Evolutionary conservation across 2,888 invertebrate genomes (phyloP), one percentile per base, ranked within the genome.

Genomic region (Onthophagus sagittarius): DNA sequence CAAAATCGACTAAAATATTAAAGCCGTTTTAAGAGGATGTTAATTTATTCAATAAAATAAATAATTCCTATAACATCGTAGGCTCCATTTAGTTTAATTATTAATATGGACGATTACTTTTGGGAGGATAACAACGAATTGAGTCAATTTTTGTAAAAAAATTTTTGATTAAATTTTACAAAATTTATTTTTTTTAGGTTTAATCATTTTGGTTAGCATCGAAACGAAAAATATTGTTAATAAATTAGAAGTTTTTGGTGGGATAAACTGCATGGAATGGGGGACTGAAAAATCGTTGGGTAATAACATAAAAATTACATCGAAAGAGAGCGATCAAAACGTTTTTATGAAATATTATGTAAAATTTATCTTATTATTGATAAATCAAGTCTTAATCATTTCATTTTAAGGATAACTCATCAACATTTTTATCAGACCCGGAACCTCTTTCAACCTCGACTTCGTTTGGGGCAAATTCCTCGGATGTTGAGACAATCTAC

Each of bases 141-240:
- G n/a, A n/a, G n/a, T n/a, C n/a, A n/a, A n/a, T n/a, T n/a, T n/a
- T n/a, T n/a, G n/a, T n/a, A n/a, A n/a, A n/a, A n/a, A n/a, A n/a
- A n/a, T n/a, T n/a, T n/a, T n/a, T 23, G 13, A 62, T n/a, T 1
- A 63, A 15, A 71, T 62, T 70, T 72, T 13, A 71, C 73, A 23
- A 2, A 23, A 23, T 23, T 23, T 23, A 1, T 75, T 70, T 71
- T 64, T 82, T 83, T 39, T 87, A 86, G 94, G 93, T 9, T 88
- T 88, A 80, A 88, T 95, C 0, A 87, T 89, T 33, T 87, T 97
- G 67, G 89, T 95, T 63, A 94, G 95, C 83, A 93, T 96, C 70
- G 97, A 97, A 86, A 94, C 94, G 79, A 95, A 95, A 81, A 93
- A 93, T 79, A 88, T 92, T 73, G 87, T 96, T 9, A 92, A 94